Evolutionary conservation across 2,888 invertebrate species (phyloP).

Genomic region (Lordiphosa fenestrarum): DNA sequence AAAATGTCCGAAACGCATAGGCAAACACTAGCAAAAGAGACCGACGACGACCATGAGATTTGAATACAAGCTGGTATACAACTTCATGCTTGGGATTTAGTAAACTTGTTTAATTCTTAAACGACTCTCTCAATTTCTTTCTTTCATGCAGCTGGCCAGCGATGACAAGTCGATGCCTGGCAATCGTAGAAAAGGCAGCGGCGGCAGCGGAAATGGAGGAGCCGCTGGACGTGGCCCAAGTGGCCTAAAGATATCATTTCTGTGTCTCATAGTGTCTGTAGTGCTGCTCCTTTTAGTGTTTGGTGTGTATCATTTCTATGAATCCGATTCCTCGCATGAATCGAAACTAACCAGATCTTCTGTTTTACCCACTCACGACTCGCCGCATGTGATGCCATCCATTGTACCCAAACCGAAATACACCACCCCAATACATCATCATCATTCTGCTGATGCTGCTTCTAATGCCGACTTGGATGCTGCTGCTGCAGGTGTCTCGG

Average conservation of each 20-base stretch:
- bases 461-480: slow-evolving; percentile 2
- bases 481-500: slow-evolving; percentile 74
- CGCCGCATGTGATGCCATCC: slow-evolving; percentile 20
- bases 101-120: not conserved
- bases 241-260: slow-evolving; percentile 78
- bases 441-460: too few species aligned
- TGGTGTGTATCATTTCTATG: slow-evolving; percentile 69
- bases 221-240: slow-evolving; percentile 59
- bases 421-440: not conserved
- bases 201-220: slow-evolving; percentile 34
- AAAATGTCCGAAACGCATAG: slow-evolving; percentile 28
- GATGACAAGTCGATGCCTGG: slow-evolving; percentile 61
- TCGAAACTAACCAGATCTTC: slow-evolving; percentile 45
- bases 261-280: slow-evolving; percentile 77
- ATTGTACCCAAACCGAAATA: slow-evolving; percentile 15
- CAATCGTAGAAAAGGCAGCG: slow-evolving; percentile 64
- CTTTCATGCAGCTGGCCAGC: slow-evolving; percentile 49
- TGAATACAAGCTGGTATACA: slow-evolving; percentile 73
- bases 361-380: slow-evolving; percentile 40
- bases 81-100: not conserved
- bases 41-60: slow-evolving; percentile 60
- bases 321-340: slow-evolving; percentile 5
- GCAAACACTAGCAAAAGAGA: slow-evolving; percentile 1
- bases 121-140: not conserved
- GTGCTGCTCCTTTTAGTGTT: slow-evolving; percentile 76